A percentile compares a stretch with the other conserved stretches of the same genome.
Evolutionary conservation across 2,888 invertebrate species (phyloP).

Genomic region (Sisyra nigra): DNA sequence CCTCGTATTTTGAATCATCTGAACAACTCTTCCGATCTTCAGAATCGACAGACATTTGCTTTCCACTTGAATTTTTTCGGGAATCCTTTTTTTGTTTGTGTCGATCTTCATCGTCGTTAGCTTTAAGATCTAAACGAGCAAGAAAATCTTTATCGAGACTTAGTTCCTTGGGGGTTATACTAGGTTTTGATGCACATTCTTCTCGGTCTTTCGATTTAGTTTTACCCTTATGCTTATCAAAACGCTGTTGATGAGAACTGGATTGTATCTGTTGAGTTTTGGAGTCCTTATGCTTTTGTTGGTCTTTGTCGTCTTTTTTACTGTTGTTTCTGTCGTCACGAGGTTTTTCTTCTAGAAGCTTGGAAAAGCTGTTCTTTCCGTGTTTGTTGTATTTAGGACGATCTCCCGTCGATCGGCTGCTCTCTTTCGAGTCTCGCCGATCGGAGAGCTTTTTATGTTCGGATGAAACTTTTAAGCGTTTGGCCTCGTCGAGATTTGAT

Average conservation of each 20-base stretch:
- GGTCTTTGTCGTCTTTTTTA: constrained; percentile 19
- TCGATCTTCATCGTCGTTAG: constrained; percentile 36
- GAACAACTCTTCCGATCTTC: constrained; percentile 24
- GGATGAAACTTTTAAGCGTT: constrained; percentile 38
- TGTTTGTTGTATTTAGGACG: constrained; percentile 35
- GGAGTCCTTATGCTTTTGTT: constrained; percentile 18
- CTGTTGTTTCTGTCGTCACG: constrained; percentile 11
- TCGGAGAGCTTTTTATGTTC: constrained; percentile 36
- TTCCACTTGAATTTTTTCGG: constrained; percentile 30
- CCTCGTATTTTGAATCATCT: constrained; percentile 28
- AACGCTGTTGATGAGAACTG: constrained; percentile 10
- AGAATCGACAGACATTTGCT: constrained; percentile 14
- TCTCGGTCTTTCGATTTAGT: constrained; percentile 4
- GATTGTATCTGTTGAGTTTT: constrained; percentile 21
- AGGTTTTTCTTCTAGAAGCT: constrained; percentile 29
- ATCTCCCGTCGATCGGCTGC: constrained; percentile 22
- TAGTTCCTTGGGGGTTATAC: constrained; percentile 17
- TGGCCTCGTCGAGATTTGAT: constrained; percentile 38
- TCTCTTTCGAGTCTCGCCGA: constrained; percentile 57
- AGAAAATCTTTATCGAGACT: constrained; percentile 41
- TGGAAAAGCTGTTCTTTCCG: constrained; percentile 39
- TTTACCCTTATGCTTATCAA: background rate
- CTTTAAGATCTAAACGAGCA: constrained; percentile 37
- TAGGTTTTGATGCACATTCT: constrained; percentile 15
- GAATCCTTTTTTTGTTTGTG: constrained; percentile 36